phyloP scores from a whole-genome alignment of 2,888 invertebrate genomes.

The Epinotia bilunana region DNA sequence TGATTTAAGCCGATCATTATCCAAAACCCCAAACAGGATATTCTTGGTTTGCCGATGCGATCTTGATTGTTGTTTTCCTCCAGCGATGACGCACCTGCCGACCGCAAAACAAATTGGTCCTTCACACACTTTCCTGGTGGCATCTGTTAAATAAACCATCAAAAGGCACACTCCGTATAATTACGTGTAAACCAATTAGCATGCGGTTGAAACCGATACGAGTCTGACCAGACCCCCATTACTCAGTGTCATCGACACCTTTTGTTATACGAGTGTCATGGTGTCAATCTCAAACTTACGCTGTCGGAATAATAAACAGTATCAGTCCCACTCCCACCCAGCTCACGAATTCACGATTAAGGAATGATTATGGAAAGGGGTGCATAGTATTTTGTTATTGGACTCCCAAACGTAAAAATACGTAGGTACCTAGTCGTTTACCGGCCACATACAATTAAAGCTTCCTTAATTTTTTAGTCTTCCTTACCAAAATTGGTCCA shows the following conservation, averaged over 20 bases:
- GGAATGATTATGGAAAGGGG: no score
- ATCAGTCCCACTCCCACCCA: no score
- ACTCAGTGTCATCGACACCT: not conserved
- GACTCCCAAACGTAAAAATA: no score
- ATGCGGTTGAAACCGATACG: conserved; percentile 24
- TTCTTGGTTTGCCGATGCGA: conserved; percentile 6
- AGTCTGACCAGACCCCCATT: not conserved
- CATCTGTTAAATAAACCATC: conserved; percentile 35
- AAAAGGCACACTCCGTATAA: conserved; percentile 21
- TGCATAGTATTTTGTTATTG: no score
- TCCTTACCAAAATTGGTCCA: no score
- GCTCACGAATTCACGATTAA: no score
- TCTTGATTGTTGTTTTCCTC: conserved; percentile 37
- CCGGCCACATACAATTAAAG: no score
- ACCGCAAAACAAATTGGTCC: conserved; percentile 32
- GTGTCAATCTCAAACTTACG: no score
- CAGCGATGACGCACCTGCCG: conserved; percentile 33
- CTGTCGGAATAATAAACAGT: no score
- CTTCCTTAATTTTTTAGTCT: no score
- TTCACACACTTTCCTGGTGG: conserved; percentile 37
- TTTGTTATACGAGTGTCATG: not conserved
- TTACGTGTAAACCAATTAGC: conserved; percentile 34
- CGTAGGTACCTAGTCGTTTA: no score
- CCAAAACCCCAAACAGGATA: conserved; percentile 30
- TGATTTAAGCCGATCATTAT: conserved; percentile 15